phyloP scores from a whole-genome alignment of 1,140 invertebrate genomes.

The Pseudomyrmex flavicornis region DNA sequence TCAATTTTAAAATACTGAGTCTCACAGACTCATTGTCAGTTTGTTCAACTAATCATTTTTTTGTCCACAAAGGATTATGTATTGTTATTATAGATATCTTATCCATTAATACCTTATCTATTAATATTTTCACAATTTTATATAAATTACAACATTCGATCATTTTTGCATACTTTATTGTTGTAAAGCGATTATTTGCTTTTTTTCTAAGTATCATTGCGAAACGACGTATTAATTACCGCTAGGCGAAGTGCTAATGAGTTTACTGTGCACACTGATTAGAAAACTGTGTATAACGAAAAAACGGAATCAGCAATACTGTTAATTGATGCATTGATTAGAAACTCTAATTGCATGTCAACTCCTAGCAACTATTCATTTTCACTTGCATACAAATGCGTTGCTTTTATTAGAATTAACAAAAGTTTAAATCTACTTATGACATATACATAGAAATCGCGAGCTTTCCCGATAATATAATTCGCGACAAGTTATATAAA shows the following conservation, averaged over 20 bases:
- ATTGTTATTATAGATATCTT: too few relatives aligned
- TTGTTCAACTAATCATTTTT: too few relatives aligned
- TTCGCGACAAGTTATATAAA: neutral
- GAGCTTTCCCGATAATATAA: slow-evolving; percentile 14
- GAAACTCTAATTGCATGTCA: slow-evolving; percentile 68
- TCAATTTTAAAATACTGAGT: too few relatives aligned
- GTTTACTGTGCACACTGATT: slow-evolving; percentile 6
- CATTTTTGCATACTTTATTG: too few relatives aligned
- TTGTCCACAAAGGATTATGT: too few relatives aligned
- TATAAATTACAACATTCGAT: too few relatives aligned
- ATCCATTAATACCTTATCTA: too few relatives aligned
- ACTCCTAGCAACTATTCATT: slow-evolving; percentile 53
- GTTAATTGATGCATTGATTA: slow-evolving; percentile 67
- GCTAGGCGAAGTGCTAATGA: slow-evolving; percentile 10
- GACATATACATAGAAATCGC: slow-evolving; percentile 26
- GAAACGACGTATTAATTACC: slow-evolving; percentile 49
- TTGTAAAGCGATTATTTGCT: too few relatives aligned
- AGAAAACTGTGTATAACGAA: slow-evolving; percentile 14
- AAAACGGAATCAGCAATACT: slow-evolving; percentile 60
- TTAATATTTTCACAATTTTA: too few relatives aligned
- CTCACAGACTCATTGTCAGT: too few relatives aligned
- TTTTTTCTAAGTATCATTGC: neutral
- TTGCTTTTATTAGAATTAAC: slow-evolving; percentile 56
- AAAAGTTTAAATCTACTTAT: slow-evolving; percentile 62
- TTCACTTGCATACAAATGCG: slow-evolving; percentile 32